A percentile compares a stretch with the other conserved stretches of the same genome.
Conservation (phyloP, 1,140 invertebrate species). For the Pteromalus puparum region DNA sequence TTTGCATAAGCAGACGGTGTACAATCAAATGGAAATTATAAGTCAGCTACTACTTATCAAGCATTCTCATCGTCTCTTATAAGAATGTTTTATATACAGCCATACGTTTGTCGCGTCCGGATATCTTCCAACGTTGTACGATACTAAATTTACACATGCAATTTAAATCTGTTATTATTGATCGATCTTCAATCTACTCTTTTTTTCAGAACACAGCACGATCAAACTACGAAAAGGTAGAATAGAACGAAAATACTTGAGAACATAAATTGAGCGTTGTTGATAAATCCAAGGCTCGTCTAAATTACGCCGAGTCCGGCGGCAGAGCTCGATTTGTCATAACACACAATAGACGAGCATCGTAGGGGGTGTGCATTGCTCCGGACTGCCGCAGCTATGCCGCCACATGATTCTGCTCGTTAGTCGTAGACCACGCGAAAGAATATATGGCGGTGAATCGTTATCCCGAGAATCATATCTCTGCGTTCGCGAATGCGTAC, state of each 20-base stretch:
- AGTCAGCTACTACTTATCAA: background rate
- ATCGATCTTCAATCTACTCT: too few species aligned
- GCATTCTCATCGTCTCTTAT: background rate
- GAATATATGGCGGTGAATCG: constrained; percentile 47
- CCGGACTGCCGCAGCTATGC: background rate
- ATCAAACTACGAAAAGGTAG: too few species aligned
- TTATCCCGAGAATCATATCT: constrained; percentile 55
- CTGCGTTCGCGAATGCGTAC: background rate
- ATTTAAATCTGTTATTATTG: too few species aligned
- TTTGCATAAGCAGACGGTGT: background rate
- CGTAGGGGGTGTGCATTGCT: background rate
- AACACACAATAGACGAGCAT: background rate
- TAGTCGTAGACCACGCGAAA: background rate
- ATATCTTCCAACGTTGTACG: too few species aligned
- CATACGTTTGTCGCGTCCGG: background rate
- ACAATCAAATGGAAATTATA: background rate
- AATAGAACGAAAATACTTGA: too few species aligned
- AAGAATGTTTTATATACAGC: background rate
- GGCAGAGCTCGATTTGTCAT: background rate
- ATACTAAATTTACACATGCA: too few species aligned
- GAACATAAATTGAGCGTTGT: too few species aligned
- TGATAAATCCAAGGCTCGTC: too few species aligned
- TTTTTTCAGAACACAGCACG: too few species aligned
- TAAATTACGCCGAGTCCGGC: background rate
- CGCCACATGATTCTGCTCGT: background rate